phyloP scores from a whole-genome alignment of 2,888 invertebrate genomes.

The Eulithis prunata region DNA sequence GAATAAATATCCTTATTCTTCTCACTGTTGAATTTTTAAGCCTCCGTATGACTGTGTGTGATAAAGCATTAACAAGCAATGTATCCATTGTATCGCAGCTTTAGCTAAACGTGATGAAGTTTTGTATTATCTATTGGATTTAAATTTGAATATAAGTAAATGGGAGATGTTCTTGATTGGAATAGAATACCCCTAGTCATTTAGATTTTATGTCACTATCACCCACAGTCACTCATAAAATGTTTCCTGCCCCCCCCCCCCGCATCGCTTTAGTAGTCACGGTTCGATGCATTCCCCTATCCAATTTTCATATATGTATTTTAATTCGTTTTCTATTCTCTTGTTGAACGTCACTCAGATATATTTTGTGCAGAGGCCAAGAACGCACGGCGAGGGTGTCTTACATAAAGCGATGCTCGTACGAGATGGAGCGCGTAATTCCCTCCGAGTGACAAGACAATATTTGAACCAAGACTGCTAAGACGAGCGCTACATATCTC shows the following conservation, averaged over 20 bases:
- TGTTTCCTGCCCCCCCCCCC: not conserved
- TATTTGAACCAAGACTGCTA: conserved; percentile 69
- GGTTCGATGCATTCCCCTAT: no score
- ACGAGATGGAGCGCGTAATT: conserved; percentile 71
- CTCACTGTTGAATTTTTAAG: no score
- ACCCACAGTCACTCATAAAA: not conserved
- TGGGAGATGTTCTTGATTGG: conserved; percentile 5
- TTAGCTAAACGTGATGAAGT: conserved; percentile 13
- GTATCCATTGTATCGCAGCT: conserved; percentile 3
- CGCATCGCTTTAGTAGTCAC: no score
- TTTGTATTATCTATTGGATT: conserved; percentile 8
- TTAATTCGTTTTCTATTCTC: no score
- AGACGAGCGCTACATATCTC: conserved; percentile 65
- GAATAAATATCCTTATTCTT: not conserved
- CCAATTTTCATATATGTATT: no score
- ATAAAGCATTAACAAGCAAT: not conserved
- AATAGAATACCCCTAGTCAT: conserved; percentile 1
- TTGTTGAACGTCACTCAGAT: not conserved
- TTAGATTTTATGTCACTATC: not conserved
- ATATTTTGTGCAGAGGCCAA: not conserved
- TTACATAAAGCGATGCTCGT: conserved; percentile 69
- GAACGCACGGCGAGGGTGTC: conserved; percentile 55
- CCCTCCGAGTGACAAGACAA: conserved; percentile 76
- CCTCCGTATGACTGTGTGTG: not conserved
- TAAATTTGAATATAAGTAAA: conserved; percentile 5